A percentile compares a stretch with the other conserved stretches of the same genome.
These are phyloP conservation scores for Strigamia maritima DNA, from an alignment of 2,888 invertebrate genomes.

Conservation along the genomic window DNA sequence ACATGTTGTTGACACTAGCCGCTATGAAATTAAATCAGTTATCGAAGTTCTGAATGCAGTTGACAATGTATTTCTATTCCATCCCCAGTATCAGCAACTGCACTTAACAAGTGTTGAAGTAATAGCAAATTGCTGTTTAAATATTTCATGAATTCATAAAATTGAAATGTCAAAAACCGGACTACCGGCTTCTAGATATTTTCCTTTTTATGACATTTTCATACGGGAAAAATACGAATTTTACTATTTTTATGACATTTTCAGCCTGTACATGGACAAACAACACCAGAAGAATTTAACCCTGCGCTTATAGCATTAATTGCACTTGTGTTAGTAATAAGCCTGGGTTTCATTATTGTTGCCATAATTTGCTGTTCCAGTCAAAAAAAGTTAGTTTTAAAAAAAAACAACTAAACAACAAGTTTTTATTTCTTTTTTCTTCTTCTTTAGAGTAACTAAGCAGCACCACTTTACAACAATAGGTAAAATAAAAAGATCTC, in stretches of 20 bases:
- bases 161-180: too few species aligned
- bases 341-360: slow-evolving; percentile 81
- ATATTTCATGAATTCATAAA: slow-evolving; percentile 43
- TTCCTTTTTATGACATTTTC: too few species aligned
- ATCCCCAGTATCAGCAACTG: slow-evolving; percentile 56
- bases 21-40: slow-evolving; percentile 66
- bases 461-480: background rate
- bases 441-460: background rate
- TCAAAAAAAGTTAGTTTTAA: background rate
- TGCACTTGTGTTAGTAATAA: slow-evolving; percentile 76
- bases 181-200: too few species aligned
- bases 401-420: too few species aligned
- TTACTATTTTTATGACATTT: too few species aligned
- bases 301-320: slow-evolving; percentile 80
- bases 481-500: too few species aligned
- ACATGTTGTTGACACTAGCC: slow-evolving; percentile 66
- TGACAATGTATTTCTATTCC: slow-evolving; percentile 78
- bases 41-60: slow-evolving; percentile 70
- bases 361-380: slow-evolving; percentile 79
- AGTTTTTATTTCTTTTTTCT: too few species aligned
- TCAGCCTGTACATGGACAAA: slow-evolving; percentile 63
- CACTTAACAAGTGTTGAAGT: slow-evolving; percentile 12
- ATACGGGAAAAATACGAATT: too few species aligned
- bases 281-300: slow-evolving; percentile 73
- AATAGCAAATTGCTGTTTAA: slow-evolving; percentile 44